Percentiles rank a stretch among this genome's conserved stretches.
Evolutionary conservation across 2,113 vertebrate species (phyloP).

Genomic region (Peromyscus maniculatus): DNA sequence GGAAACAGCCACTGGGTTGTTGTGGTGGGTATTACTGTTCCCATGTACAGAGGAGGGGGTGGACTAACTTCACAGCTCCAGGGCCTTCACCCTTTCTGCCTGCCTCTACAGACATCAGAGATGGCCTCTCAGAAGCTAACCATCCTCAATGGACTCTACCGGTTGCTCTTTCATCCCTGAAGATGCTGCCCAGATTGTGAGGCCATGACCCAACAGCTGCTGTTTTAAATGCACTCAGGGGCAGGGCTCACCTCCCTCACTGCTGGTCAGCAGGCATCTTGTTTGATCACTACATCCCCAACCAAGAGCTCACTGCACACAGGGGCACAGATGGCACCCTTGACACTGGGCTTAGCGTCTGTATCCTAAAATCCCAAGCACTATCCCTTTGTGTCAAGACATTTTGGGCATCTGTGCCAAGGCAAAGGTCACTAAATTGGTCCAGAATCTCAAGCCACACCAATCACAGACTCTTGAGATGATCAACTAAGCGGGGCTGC

Average conservation of each 20-base stretch:
- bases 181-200: neutral
- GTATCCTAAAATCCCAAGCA: conserved; percentile 40
- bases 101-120: neutral
- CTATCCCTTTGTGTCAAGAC: neutral
- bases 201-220: neutral
- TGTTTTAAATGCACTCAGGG: neutral
- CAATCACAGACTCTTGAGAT: neutral
- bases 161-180: neutral
- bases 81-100: neutral
- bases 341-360: neutral
- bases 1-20: neutral
- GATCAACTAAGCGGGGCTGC: neutral
- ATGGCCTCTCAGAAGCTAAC: neutral
- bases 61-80: neutral
- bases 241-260: neutral
- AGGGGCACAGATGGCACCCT: conserved; percentile 16
- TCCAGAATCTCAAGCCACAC: neutral
- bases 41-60: neutral
- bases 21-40: neutral
- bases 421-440: neutral
- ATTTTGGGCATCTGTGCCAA: neutral
- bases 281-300: neutral
- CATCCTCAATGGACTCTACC: neutral
- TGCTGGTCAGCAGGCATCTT: neutral
- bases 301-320: neutral